A percentile compares a stretch with the other conserved stretches of the same genome.
Conservation (phyloP, 2,888 invertebrate species). For the Drosophila melanosoma region DNA sequence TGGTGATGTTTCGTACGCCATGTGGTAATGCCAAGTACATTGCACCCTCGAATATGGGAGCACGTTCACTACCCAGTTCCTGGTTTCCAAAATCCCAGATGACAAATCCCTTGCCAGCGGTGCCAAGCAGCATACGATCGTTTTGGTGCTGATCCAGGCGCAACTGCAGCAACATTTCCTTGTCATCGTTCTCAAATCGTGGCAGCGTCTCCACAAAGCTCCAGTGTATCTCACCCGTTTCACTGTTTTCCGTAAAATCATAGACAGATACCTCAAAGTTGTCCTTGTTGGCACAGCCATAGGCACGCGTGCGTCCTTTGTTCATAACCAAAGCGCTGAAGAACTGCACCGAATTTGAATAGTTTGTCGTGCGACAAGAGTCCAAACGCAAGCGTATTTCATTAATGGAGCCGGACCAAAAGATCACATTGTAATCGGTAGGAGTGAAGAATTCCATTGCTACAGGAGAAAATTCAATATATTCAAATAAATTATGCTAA, state of each 20-base stretch:
- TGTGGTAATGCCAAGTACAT: slow-evolving; percentile 91
- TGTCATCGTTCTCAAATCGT: slow-evolving; percentile 89
- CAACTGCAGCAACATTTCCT: slow-evolving; percentile 92
- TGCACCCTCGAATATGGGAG: slow-evolving; percentile 86
- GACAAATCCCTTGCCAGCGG: slow-evolving; percentile 93
- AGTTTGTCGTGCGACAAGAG: slow-evolving; percentile 85
- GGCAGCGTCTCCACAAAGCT: slow-evolving; percentile 87
- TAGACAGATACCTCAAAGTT: slow-evolving; percentile 86
- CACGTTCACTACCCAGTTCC: slow-evolving; percentile 84
- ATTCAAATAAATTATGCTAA: not conserved
- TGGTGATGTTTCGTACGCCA: slow-evolving; percentile 96
- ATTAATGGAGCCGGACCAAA: slow-evolving; percentile 93
- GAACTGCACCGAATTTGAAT: slow-evolving; percentile 72
- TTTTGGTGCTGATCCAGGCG: slow-evolving; percentile 90
- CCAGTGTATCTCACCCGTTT: slow-evolving; percentile 86
- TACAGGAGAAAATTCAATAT: slow-evolving; percentile 55
- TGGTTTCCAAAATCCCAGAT: slow-evolving; percentile 90
- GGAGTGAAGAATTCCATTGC: slow-evolving; percentile 90
- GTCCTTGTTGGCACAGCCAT: slow-evolving; percentile 89
- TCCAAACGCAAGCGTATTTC: slow-evolving; percentile 90
- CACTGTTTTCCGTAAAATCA: slow-evolving; percentile 71
- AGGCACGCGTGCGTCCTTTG: slow-evolving; percentile 88
- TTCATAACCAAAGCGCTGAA: slow-evolving; percentile 88
- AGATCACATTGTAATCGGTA: slow-evolving; percentile 89
- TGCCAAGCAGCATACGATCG: slow-evolving; percentile 92